These are phyloP conservation scores for Ammodytes marinus DNA, from an alignment of 2,113 vertebrate species.

Conservation along the genomic window DNA sequence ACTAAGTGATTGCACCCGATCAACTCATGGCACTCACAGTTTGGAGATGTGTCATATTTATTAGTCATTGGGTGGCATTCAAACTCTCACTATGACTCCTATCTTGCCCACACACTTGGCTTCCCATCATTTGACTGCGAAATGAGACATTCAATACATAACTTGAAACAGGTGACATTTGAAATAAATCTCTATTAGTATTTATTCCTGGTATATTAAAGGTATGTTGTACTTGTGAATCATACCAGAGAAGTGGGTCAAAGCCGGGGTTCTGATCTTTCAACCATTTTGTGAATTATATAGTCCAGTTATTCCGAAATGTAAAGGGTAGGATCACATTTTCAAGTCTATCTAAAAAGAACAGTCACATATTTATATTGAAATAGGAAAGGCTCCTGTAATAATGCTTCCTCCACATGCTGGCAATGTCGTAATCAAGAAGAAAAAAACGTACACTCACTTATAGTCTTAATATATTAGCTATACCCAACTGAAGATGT, in stretches of 20 bases:
- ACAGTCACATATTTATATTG: not conserved
- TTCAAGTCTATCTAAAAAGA: too few relatives aligned
- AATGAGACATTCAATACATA: not conserved
- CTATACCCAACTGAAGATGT: too few relatives aligned
- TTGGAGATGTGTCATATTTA: conserved; percentile 31
- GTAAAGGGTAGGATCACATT: not conserved
- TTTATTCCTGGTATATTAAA: not conserved
- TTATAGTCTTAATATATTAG: too few relatives aligned
- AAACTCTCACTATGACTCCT: conserved; percentile 20
- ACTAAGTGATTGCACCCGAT: not conserved
- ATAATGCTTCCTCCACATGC: not conserved
- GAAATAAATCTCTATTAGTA: not conserved
- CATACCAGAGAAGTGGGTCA: not conserved
- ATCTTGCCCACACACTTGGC: conserved; percentile 24
- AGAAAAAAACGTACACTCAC: too few relatives aligned
- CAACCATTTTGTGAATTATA: not conserved
- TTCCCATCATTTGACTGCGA: not conserved
- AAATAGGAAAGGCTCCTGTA: not conserved
- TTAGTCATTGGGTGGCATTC: conserved; percentile 45
- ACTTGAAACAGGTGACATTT: not conserved
- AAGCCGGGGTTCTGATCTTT: not conserved
- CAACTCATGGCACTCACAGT: not conserved
- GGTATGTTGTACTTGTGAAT: not conserved
- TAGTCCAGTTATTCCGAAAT: not conserved
- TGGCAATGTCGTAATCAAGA: too few relatives aligned